These are phyloP conservation scores for Holocentrus rufus DNA, from an alignment of 2,797 vertebrate genomes.

Conservation along the genomic window DNA sequence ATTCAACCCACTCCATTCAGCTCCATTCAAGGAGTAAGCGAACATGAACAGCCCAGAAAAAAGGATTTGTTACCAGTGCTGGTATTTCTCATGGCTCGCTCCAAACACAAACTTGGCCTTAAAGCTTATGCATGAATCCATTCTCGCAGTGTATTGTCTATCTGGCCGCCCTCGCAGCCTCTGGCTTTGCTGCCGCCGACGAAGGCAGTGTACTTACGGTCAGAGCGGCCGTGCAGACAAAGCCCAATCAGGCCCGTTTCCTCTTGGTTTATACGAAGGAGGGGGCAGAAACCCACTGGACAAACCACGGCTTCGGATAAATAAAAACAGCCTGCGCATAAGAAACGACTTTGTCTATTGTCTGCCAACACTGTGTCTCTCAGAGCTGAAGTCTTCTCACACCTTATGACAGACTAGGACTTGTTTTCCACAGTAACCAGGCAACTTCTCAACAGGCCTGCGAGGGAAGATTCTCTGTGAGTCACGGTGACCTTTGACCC, in stretches of 20 bases:
- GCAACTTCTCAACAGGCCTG: slow-evolving; percentile 37
- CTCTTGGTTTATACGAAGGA: slow-evolving; percentile 66
- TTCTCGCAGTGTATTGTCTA: slow-evolving; percentile 50
- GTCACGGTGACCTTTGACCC: slow-evolving; percentile 68
- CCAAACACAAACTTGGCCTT: slow-evolving; percentile 27
- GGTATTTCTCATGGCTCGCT: slow-evolving; percentile 8
- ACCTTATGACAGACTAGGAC: slow-evolving; percentile 22
- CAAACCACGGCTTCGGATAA: too few species aligned
- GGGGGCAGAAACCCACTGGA: slow-evolving; percentile 29
- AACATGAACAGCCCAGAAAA: slow-evolving; percentile 6
- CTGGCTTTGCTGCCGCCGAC: slow-evolving; percentile 45
- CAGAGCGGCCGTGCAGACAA: slow-evolving; percentile 68
- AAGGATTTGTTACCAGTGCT: neutral
- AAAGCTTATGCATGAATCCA: slow-evolving; percentile 42
- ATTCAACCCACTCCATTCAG: slow-evolving; percentile 7
- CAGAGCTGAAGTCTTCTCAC: slow-evolving; percentile 1
- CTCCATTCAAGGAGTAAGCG: neutral
- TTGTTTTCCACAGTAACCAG: slow-evolving; percentile 38
- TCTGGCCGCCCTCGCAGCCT: slow-evolving; percentile 53
- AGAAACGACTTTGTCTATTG: neutral
- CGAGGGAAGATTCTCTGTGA: slow-evolving; percentile 40
- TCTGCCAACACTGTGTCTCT: neutral
- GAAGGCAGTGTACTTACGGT: slow-evolving; percentile 64
- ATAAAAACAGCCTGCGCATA: neutral
- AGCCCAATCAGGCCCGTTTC: slow-evolving; percentile 79